A percentile compares a stretch with the other conserved stretches of the same genome.
Evolutionary conservation across 2,888 invertebrate genomes (phyloP).

Genomic region (Rapana venosa): DNA sequence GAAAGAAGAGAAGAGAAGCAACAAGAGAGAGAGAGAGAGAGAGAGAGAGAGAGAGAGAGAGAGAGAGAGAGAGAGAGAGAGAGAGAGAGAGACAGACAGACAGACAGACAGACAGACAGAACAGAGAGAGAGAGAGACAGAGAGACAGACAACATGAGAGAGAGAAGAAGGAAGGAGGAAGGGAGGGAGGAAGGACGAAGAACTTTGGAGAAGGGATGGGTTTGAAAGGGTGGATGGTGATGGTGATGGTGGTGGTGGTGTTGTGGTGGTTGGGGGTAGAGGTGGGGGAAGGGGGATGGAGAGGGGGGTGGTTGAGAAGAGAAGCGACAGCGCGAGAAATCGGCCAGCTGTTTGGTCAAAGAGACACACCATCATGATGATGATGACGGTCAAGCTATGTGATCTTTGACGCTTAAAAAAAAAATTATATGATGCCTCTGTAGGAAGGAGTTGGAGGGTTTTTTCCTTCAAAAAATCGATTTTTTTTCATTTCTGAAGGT

Average conservation of each 20-base stretch:
- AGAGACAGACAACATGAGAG: no score
- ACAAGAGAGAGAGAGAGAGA: background rate
- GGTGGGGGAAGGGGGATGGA: background rate
- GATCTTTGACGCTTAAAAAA: no score
- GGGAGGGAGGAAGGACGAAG: background rate
- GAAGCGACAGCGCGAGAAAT: background rate
- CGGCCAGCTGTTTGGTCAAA: background rate
- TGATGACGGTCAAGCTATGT: conserved; percentile 3
- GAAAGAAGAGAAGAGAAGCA: background rate
- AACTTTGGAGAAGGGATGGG: background rate
- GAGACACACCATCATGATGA: background rate
- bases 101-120: background rate
- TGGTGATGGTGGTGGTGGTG: no score
- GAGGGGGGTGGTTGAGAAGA: background rate
- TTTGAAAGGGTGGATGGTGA: no score
- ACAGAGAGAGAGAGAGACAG: no score
- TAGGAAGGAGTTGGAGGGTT: no score
- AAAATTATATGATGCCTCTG: no score
- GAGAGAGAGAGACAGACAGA: background rate
- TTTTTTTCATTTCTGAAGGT: no score
- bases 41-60: background rate
- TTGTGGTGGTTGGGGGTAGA: background rate
- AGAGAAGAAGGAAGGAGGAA: background rate
- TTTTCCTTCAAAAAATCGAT: no score
- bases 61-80: background rate